Base-by-base conservation (phyloP, 30 jellyfish, hydroid and myxozoan species). In the Hydra vulgaris region DNA sequence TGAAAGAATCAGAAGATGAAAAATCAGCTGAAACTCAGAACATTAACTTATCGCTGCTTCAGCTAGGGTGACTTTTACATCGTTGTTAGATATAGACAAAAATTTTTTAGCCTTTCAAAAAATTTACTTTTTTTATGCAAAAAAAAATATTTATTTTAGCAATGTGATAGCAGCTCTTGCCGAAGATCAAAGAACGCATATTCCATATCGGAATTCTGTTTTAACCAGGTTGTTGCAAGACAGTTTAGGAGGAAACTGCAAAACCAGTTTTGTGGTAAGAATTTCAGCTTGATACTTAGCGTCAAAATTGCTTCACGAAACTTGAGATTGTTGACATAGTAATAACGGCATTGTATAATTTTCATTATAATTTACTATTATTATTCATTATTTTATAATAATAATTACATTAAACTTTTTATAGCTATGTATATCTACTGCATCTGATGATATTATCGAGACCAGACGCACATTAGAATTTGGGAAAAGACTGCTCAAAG, bases 21-120 rank as follows among this genome's bases (percentile, higher is more conserved):
- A 72, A 91, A 7, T 72, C 79, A 23, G 82, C 77, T n/a, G 96
- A 89, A 66, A 94, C 95, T 0, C 84, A 86, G 74, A 74, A 84
- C 20, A 89, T 89, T 1, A 89, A 89, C 25, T 75, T 86, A 18
- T 89, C 96, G 0, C 91, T 89, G n/a, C 84, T 84, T n/a, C 95
- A 89, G 66, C 77, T 89, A 7, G 96, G 96, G 96, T 89, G 81
- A 26, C 85, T 26, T 68, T 19, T 83, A 21, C 0, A n/a, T n/a
- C n/a, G n/a, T n/a, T n/a, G n/a, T n/a, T n/a, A n/a, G n/a, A n/a
- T n/a, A n/a, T n/a, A n/a, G n/a, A n/a, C n/a, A n/a, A n/a, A n/a
- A n/a, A n/a, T n/a, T n/a, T 40, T 40, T 40, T 12, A 40, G 12
- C 61, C 61, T 40, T 40, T 12, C 61, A 12, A 40, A 3, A 5